Evolutionary conservation across 2,888 invertebrate species (phyloP).

Genomic region (Tinea trinotella): DNA sequence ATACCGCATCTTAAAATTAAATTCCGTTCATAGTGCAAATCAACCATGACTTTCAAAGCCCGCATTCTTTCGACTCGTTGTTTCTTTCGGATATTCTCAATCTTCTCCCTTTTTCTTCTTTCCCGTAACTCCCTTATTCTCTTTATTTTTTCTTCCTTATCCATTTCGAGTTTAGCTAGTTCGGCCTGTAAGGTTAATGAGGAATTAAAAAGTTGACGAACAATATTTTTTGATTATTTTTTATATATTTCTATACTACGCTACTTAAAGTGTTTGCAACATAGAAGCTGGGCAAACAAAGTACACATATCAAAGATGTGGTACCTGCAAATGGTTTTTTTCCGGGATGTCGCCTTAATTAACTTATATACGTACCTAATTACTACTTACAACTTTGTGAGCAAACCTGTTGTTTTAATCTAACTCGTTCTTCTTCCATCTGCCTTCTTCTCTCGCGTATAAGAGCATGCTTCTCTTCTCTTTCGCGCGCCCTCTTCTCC

Average conservation of each 20-base stretch:
- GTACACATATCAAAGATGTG: too few relatives aligned
- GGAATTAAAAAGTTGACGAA: too few relatives aligned
- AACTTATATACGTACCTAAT: neutral
- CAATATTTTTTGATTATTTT: too few relatives aligned
- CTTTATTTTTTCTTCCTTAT: constrained; percentile 75
- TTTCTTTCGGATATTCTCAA: constrained; percentile 74
- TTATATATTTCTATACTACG: too few relatives aligned
- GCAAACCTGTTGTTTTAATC: constrained; percentile 57
- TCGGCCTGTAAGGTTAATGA: constrained; percentile 53
- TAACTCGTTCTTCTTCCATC: constrained; percentile 60
- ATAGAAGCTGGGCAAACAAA: too few relatives aligned
- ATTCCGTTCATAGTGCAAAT: constrained; percentile 60
- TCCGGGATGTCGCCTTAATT: too few relatives aligned
- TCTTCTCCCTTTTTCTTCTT: constrained; percentile 72
- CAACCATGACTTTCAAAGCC: constrained; percentile 63
- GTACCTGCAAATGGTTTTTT: too few relatives aligned
- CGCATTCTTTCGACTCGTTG: constrained; percentile 59
- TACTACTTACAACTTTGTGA: too few relatives aligned
- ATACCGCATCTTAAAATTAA: constrained; percentile 52
- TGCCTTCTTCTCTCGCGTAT: constrained; percentile 60
- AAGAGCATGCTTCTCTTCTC: constrained; percentile 69
- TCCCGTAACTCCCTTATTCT: constrained; percentile 74
- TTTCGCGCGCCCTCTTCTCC: constrained; percentile 79
- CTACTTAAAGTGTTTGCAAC: too few relatives aligned
- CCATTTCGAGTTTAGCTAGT: constrained; percentile 64